phyloP scores from a whole-genome alignment of 2,888 invertebrate genomes.

The Diarsia dahlii region DNA sequence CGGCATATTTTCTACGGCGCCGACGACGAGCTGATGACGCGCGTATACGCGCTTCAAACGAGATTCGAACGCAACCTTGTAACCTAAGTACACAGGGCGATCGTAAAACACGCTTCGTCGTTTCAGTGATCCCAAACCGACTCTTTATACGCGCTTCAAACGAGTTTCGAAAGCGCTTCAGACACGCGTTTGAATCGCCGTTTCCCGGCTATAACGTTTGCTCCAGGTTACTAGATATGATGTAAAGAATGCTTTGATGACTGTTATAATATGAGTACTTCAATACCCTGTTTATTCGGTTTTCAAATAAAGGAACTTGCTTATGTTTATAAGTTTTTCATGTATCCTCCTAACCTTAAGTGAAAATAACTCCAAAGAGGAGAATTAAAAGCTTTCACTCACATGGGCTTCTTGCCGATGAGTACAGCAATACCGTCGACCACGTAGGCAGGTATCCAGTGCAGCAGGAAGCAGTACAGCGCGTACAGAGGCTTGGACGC shows the following conservation, averaged over 20 bases:
- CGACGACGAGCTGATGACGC: too few relatives aligned
- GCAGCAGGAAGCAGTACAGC: conserved; percentile 91
- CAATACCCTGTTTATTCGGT: not conserved
- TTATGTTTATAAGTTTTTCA: not conserved
- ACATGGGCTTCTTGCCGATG: conserved; percentile 92
- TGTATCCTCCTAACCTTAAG: too few relatives aligned
- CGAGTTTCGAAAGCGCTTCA: not conserved
- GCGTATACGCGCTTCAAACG: too few relatives aligned
- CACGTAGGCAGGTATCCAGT: conserved; percentile 92
- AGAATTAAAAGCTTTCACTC: conserved; percentile 72
- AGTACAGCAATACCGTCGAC: conserved; percentile 90
- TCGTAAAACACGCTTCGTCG: too few relatives aligned
- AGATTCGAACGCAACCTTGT: too few relatives aligned
- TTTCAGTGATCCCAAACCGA: too few relatives aligned
- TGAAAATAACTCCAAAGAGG: not conserved
- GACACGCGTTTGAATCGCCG: not conserved
- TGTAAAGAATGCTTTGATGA: not conserved
- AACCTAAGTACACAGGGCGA: too few relatives aligned
- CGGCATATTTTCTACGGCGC: too few relatives aligned
- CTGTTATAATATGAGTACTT: not conserved
- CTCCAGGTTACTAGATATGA: not conserved
- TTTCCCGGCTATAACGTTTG: not conserved
- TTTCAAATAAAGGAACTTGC: not conserved
- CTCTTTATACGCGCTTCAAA: too few relatives aligned
- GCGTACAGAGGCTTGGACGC: conserved; percentile 89